phyloP scores from a whole-genome alignment of 2,113 vertebrate species.

The Chamaetylas fuelleborni region DNA sequence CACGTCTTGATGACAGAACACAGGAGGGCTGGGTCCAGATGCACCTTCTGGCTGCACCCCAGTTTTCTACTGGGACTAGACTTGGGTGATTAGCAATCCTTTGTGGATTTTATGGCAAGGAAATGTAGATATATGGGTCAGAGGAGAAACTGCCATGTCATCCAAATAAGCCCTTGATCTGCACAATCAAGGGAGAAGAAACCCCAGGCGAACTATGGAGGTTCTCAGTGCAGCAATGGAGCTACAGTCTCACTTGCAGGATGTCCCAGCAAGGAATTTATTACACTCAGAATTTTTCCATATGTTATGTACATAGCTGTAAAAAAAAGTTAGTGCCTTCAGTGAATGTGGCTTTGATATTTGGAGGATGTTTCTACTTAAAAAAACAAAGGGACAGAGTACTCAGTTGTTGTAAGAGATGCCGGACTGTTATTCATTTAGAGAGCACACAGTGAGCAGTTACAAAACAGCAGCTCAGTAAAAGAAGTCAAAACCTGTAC shows the following conservation, averaged over 20 bases:
- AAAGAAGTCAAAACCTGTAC: neutral
- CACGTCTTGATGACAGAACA: conserved; percentile 37
- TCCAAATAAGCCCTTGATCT: neutral
- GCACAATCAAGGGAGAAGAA: neutral
- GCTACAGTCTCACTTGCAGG: neutral
- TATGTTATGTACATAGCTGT: neutral
- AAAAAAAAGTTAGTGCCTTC: neutral
- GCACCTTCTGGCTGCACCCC: conserved; percentile 36
- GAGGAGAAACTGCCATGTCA: neutral
- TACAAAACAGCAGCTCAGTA: conserved; percentile 8
- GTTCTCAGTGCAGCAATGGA: neutral
- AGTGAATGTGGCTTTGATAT: conserved; percentile 36
- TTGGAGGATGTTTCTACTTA: conserved; percentile 34
- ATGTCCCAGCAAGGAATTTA: neutral
- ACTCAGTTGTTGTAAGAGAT: neutral
- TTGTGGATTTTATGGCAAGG: neutral
- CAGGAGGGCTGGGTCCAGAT: conserved; percentile 37
- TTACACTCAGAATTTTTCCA: neutral
- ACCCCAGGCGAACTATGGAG: neutral
- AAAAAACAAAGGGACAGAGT: neutral
- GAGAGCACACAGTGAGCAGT: neutral
- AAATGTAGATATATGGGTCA: neutral
- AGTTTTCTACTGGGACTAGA: neutral
- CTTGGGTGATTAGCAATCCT: neutral
- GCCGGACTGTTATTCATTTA: neutral